Conservation (phyloP, 2,888 invertebrate species). For the Myopa tessellatipennis region DNA sequence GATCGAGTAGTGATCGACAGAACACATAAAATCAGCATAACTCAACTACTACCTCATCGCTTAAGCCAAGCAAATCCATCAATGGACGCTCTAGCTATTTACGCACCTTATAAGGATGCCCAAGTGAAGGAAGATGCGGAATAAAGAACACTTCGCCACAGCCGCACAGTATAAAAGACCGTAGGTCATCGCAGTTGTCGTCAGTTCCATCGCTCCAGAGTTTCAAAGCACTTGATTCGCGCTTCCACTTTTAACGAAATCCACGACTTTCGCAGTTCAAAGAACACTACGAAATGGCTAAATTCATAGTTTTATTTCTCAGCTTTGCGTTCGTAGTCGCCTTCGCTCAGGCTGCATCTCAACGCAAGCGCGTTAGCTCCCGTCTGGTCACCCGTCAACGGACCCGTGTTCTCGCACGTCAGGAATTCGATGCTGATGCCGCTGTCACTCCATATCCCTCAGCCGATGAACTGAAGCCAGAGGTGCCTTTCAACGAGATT, state of each 20-base stretch:
- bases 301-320: neutral
- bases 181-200: neutral
- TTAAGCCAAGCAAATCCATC: slow-evolving; percentile 3
- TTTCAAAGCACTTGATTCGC: slow-evolving; percentile 14
- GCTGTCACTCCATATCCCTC: slow-evolving; percentile 60
- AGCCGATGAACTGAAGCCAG: slow-evolving; percentile 61
- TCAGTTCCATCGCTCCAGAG: slow-evolving; percentile 13
- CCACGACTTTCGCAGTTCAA: neutral
- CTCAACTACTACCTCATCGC: neutral
- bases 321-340: neutral
- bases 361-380: slow-evolving; percentile 46
- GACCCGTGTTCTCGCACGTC: slow-evolving; percentile 57
- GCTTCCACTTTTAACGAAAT: neutral
- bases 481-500: slow-evolving; percentile 60
- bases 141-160: neutral
- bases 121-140: neutral
- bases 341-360: slow-evolving; percentile 46
- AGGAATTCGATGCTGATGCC: slow-evolving; percentile 52
- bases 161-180: neutral
- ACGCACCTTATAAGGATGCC: slow-evolving; percentile 14
- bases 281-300: neutral
- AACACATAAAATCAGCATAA: slow-evolving; percentile 25
- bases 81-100: slow-evolving; percentile 15
- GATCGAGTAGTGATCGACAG: slow-evolving; percentile 14
- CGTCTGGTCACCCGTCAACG: slow-evolving; percentile 49